phyloP scores from a whole-genome alignment of 2,113 vertebrate species.

The Corythaeola cristata region DNA sequence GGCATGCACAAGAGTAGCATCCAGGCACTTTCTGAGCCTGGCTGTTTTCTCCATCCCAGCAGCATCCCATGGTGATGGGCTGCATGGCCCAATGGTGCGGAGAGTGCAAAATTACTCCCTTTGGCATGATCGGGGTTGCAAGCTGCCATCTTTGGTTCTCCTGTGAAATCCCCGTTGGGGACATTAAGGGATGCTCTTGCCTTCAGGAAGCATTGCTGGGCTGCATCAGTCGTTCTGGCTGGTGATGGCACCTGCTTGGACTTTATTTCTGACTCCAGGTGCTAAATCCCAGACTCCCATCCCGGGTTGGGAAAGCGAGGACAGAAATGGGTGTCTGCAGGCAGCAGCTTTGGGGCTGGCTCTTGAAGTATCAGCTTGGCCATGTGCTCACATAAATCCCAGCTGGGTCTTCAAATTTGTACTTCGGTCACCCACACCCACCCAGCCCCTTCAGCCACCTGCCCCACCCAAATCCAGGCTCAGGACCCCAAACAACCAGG shows the following conservation, averaged over 20 bases:
- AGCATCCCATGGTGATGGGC: not conserved
- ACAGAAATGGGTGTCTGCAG: not conserved
- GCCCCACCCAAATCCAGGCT: not conserved
- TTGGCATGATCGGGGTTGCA: not conserved
- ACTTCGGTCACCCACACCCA: not conserved
- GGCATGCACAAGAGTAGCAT: accelerated
- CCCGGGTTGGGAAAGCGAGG: not conserved
- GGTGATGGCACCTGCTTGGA: not conserved
- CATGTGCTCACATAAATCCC: not conserved
- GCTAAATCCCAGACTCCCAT: not conserved
- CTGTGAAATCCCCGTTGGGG: accelerated
- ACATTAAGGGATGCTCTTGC: not conserved
- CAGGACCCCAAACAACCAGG: accelerated
- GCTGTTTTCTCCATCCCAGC: not conserved
- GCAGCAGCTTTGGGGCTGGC: not conserved
- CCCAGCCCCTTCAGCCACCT: not conserved
- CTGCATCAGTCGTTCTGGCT: not conserved
- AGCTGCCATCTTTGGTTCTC: not conserved
- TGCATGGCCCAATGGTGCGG: accelerated
- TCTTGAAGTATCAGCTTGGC: not conserved
- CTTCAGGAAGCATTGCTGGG: not conserved
- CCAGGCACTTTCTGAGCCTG: not conserved
- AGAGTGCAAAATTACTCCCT: not conserved
- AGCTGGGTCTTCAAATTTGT: not conserved
- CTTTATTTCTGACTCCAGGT: not conserved